Conservation (phyloP, 2,113 vertebrate species). For the Todiramphus chloris region DNA sequence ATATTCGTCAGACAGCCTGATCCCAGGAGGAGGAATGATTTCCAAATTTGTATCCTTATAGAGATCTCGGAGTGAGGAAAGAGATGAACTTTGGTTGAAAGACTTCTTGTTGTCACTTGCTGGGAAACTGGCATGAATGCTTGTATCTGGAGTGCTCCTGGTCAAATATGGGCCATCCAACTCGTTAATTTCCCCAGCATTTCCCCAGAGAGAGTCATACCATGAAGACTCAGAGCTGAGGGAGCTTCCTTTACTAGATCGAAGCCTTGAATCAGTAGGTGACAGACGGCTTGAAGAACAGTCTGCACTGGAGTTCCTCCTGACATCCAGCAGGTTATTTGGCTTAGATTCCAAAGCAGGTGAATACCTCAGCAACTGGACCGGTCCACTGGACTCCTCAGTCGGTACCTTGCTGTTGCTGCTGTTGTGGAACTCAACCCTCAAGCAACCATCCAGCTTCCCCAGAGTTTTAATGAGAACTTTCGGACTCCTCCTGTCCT, state of each 20-base stretch:
- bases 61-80: constrained; percentile 82
- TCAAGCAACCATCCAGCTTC: constrained; percentile 85
- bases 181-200: constrained; percentile 79
- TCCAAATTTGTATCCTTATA: constrained; percentile 81
- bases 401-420: constrained; percentile 60
- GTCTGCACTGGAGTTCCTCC: constrained; percentile 65
- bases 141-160: constrained; percentile 70
- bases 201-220: constrained; percentile 95
- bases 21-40: constrained; percentile 73
- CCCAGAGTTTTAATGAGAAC: constrained; percentile 93
- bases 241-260: constrained; percentile 93
- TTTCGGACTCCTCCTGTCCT: constrained; percentile 86
- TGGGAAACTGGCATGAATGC: constrained; percentile 65
- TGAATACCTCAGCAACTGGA: constrained; percentile 91
- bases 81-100: constrained; percentile 81
- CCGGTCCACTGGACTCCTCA: constrained; percentile 79
- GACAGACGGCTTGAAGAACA: constrained; percentile 68
- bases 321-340: constrained; percentile 55
- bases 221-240: constrained; percentile 93
- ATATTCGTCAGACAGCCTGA: constrained; percentile 76
- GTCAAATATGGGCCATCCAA: constrained; percentile 75
- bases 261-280: constrained; percentile 77
- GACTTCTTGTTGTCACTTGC: constrained; percentile 68
- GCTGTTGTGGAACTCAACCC: constrained; percentile 92
- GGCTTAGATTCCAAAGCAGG: constrained; percentile 78